Conservation (phyloP, 2,888 invertebrate species). For the Petrolisthes manimaculis region DNA sequence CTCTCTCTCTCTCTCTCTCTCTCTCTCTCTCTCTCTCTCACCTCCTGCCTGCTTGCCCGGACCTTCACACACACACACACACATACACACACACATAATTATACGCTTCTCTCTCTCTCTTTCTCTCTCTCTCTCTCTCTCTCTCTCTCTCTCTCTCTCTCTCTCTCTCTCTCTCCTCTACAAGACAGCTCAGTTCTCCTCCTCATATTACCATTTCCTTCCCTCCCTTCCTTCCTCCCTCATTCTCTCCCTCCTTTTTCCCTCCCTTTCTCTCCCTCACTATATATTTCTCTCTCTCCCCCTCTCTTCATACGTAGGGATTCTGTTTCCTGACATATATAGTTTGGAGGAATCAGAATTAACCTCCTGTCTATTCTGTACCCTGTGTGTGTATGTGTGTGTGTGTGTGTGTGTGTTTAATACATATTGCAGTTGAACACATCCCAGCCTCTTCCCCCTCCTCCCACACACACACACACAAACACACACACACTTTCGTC, state of each 20-base stretch:
- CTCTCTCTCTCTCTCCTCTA: conserved; percentile 12
- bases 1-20: conserved; percentile 29
- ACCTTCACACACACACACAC: too few species aligned
- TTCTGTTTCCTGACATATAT: too few species aligned
- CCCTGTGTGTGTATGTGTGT: too few species aligned
- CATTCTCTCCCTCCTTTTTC: neutral
- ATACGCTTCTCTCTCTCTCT: conserved; percentile 6
- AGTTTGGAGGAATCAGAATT: too few species aligned
- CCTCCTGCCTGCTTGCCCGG: neutral
- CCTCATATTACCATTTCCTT: neutral
- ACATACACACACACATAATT: neutral
- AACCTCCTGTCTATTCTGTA: too few species aligned
- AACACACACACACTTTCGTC: too few species aligned
- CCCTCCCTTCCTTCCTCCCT: neutral
- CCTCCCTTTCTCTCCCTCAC: conserved; percentile 24
- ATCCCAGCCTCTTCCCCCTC: too few species aligned
- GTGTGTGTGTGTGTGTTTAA: too few species aligned
- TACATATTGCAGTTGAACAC: too few species aligned
- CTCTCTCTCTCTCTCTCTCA: neutral
- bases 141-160: conserved; percentile 15
- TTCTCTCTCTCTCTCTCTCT: conserved; percentile 4
- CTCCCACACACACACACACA: too few species aligned
- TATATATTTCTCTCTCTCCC: too few species aligned
- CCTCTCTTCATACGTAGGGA: conserved; percentile 10
- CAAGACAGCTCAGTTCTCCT: neutral